phyloP scores from a whole-genome alignment of 1,140 invertebrate genomes.

The Zaprionus gabonicus region DNA sequence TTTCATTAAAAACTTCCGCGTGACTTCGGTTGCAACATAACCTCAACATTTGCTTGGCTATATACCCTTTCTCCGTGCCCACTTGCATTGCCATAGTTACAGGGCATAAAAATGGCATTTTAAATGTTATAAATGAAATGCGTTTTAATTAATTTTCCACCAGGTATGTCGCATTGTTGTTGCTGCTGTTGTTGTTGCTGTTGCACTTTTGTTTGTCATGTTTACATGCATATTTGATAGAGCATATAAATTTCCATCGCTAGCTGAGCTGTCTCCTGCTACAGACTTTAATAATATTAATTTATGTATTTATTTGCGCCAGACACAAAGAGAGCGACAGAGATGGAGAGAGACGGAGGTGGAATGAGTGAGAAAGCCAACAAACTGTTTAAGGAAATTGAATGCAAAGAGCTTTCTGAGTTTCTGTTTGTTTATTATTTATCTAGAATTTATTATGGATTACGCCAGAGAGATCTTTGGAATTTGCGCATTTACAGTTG shows the following conservation, averaged over 20 bases:
- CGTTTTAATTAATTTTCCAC: conserved; percentile 78
- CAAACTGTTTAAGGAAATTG: conserved; percentile 10
- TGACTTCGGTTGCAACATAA: not conserved
- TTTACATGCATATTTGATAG: conserved; percentile 81
- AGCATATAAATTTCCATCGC: conserved; percentile 78
- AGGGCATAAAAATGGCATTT: conserved; percentile 48
- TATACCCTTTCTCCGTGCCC: not conserved
- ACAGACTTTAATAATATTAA: conserved; percentile 61
- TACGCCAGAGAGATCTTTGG: conserved; percentile 10
- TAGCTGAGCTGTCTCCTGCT: conserved; percentile 29
- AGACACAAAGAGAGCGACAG: conserved; percentile 23
- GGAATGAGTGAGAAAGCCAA: not conserved
- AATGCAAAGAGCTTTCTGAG: not conserved
- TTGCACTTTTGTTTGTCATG: conserved; percentile 67
- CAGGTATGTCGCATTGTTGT: conserved; percentile 15
- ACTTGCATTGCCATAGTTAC: not conserved
- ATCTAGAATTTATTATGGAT: conserved; percentile 22
- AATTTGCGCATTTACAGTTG: not conserved
- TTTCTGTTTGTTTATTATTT: conserved; percentile 27
- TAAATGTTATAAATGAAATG: conserved; percentile 78
- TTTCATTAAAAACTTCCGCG: conserved; percentile 1
- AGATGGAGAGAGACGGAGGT: not conserved
- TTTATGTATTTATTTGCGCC: conserved; percentile 66
- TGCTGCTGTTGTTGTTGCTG: conserved; percentile 8
- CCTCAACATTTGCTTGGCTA: not conserved